These are phyloP conservation scores for Hoplostethus mediterraneus DNA, from an alignment of 2,797 vertebrate species.

Conservation along the genomic window DNA sequence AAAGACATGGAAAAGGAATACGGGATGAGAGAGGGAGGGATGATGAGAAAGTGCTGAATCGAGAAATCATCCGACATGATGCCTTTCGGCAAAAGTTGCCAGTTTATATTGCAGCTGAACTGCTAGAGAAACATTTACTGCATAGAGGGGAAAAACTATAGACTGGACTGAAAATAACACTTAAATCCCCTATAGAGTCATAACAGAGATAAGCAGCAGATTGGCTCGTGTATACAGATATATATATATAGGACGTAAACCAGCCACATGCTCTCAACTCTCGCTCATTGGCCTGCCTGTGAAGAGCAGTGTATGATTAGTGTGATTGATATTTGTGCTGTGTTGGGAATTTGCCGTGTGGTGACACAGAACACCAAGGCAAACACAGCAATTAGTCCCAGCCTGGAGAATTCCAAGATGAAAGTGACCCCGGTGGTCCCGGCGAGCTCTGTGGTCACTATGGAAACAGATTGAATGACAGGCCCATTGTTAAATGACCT, in stretches of 20 bases:
- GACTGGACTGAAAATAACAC: slow-evolving; percentile 6
- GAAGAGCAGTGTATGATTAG: slow-evolving; percentile 66
- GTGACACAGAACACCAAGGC: slow-evolving; percentile 64
- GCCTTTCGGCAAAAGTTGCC: slow-evolving; percentile 63
- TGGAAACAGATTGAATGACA: slow-evolving; percentile 77
- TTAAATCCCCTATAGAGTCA: not conserved
- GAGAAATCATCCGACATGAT: slow-evolving; percentile 58
- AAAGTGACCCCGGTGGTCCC: slow-evolving; percentile 64
- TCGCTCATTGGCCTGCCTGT: slow-evolving; percentile 34
- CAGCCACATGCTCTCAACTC: not conserved
- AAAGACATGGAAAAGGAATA: slow-evolving; percentile 34
- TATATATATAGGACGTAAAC: slow-evolving; percentile 1
- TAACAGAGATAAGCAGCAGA: slow-evolving; percentile 17
- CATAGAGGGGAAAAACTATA: slow-evolving; percentile 1
- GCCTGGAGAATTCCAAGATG: slow-evolving; percentile 58
- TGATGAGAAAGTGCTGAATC: slow-evolving; percentile 66
- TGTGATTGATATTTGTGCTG: slow-evolving; percentile 72
- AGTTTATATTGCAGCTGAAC: slow-evolving; percentile 52
- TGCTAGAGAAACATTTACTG: slow-evolving; percentile 29
- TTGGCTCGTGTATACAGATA: slow-evolving; percentile 6
- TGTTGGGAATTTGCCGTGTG: slow-evolving; percentile 64
- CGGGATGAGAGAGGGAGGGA: slow-evolving; percentile 7
- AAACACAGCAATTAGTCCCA: slow-evolving; percentile 77
- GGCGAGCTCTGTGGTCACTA: slow-evolving; percentile 55
- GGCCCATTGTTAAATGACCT: slow-evolving; percentile 73